Evolutionary conservation across 2,797 vertebrate species (phyloP).

Genomic region (Gallinago solitaria): DNA sequence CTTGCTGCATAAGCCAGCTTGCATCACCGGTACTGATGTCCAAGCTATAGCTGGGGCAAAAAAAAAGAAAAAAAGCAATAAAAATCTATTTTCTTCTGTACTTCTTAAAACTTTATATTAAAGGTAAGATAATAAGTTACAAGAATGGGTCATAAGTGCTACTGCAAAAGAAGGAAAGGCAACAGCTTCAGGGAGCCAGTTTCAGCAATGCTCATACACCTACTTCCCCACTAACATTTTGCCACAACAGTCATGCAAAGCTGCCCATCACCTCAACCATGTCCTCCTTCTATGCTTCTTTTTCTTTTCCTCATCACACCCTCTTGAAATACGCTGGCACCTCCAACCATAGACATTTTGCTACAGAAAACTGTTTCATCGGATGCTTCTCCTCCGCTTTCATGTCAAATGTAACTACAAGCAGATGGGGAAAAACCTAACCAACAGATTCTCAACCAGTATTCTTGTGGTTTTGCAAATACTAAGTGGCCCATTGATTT

Average conservation of each 20-base stretch:
- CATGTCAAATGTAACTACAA: background rate
- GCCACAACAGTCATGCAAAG: background rate
- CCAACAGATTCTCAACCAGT: background rate
- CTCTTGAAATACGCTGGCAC: background rate
- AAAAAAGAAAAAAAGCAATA: background rate
- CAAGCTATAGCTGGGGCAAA: background rate
- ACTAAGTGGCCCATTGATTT: background rate
- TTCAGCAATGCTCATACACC: background rate
- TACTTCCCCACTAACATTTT: background rate
- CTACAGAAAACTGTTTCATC: background rate
- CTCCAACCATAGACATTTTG: background rate
- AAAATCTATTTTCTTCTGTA: background rate
- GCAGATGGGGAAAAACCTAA: background rate
- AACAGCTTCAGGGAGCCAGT: background rate
- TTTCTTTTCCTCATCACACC: background rate
- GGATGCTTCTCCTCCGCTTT: background rate
- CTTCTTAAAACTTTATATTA: background rate
- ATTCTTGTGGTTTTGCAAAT: background rate
- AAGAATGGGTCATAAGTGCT: background rate
- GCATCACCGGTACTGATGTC: rapidly evolving
- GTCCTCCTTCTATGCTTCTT: background rate
- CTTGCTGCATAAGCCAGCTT: background rate
- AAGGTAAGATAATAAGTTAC: background rate
- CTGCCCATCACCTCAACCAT: background rate
- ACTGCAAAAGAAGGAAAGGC: background rate